Evolutionary conservation across 2,113 vertebrate genomes (phyloP), one percentile per base, ranked within the genome.

Genomic region (Geothlypis trichas): DNA sequence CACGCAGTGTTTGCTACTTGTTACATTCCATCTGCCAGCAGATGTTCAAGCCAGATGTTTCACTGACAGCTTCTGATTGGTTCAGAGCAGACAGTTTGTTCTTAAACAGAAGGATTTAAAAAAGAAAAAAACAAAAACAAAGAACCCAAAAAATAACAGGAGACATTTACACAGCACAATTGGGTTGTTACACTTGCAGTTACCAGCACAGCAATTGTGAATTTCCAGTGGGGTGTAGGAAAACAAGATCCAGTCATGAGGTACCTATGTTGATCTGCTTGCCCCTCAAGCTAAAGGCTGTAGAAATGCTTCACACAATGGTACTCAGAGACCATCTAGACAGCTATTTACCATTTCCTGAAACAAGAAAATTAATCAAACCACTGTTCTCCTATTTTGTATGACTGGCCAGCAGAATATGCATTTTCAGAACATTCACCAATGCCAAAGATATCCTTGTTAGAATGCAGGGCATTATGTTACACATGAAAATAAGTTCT

Each of bases 21-120:
- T 87, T 93, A 4, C 6, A 11, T 91, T 89, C 73, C 72, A 37
- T 92, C 61, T 95, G 57, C 17, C 51, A 73, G 54, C 91, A 97
- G 97, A 94, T 96, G 93, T 79, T 96, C 73, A 31, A 89, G 67
- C 63, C 97, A 98, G 97, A 96, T 97, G 95, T 96, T 95, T 54
- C 27, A 33, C 63, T 58, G 80, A 33, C 75, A 84, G 76, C 49
- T 94, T 85, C 66, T 54, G 84, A 91, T 22, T 92, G 81, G 95
- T 88, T 83, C 74, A 80, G 84, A 83, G 31, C 27, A 71, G 44
- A 88, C 39, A n/a, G 19, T 18, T 79, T 58, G 39, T 76, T 93
- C 63, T 66, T 51, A 24, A 59, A 84, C 2, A 78, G 37, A 39
- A 39, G 7, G 35, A 69, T 80, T 39, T 4, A 65, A 55, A 92